These are phyloP conservation scores for Percopsis omiscomaycus DNA, from an alignment of 2,797 vertebrate genomes.

Conservation along the genomic window DNA sequence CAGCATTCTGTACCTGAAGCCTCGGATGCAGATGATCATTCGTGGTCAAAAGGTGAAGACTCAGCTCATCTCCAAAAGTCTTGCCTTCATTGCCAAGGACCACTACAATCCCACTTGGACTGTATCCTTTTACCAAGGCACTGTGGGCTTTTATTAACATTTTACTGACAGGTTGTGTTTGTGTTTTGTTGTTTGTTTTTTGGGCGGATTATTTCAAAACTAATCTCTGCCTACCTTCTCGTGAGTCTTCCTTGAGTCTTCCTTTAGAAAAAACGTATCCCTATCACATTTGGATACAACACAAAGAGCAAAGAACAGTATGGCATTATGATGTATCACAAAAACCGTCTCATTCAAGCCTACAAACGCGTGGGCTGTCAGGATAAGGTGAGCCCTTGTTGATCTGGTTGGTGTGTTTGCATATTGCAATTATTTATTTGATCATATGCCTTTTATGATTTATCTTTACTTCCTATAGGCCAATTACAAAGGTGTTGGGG, in stretches of 20 bases:
- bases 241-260: constrained; percentile 73
- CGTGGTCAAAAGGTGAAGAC: constrained; percentile 90
- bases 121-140: constrained; percentile 81
- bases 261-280: constrained; percentile 74
- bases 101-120: constrained; percentile 86
- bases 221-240: background rate
- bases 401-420: background rate
- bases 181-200: background rate
- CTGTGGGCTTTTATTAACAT: no score
- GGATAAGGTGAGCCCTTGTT: constrained; percentile 77
- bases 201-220: background rate
- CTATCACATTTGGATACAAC: constrained; percentile 94
- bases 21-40: constrained; percentile 93
- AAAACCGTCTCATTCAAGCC: constrained; percentile 94
- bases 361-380: constrained; percentile 94
- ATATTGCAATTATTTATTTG: background rate
- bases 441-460: background rate
- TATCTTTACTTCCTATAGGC: constrained; percentile 70
- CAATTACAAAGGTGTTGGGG: constrained; percentile 87
- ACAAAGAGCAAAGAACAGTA: constrained; percentile 94
- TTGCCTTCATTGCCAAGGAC: constrained; percentile 83
- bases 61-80: constrained; percentile 89
- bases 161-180: background rate
- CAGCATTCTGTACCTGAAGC: constrained; percentile 94
- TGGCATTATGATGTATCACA: constrained; percentile 98